These are phyloP conservation scores for Paracanthobrama guichenoti DNA, from an alignment of 2,113 vertebrate genomes.

Conservation along the genomic window DNA sequence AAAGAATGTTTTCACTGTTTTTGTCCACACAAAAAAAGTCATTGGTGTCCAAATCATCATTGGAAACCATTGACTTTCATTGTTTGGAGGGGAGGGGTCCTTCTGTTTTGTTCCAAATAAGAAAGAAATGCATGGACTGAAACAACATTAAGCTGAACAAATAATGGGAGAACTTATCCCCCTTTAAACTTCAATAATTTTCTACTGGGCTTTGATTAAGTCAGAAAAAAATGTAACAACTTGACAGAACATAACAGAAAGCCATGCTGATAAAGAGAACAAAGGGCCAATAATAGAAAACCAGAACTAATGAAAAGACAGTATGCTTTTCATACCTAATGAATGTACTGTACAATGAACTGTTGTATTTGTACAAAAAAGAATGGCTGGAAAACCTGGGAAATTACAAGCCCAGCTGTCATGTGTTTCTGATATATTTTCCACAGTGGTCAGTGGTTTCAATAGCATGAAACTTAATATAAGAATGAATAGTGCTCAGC, in stretches of 20 bases:
- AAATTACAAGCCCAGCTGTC: background rate
- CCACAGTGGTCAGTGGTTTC: constrained; percentile 36
- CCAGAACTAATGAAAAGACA: constrained; percentile 1
- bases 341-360: constrained; percentile 21
- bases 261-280: background rate
- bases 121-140: background rate
- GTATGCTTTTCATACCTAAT: constrained; percentile 21
- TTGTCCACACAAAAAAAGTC: background rate
- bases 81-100: background rate
- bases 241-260: background rate
- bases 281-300: constrained; percentile 1
- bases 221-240: background rate
- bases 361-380: constrained; percentile 12
- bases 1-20: background rate
- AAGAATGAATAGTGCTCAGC: constrained; percentile 22
- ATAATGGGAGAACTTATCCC: background rate
- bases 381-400: background rate
- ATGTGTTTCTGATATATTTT: constrained; percentile 28
- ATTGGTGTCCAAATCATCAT: background rate
- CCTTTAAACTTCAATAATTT: background rate
- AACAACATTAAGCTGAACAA: background rate
- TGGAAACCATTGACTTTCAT: background rate
- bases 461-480: constrained; percentile 24
- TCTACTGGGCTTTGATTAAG: background rate
- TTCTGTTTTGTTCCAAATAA: background rate